Conservation (phyloP, 2,888 invertebrate species). For the Heliconius charithonia region DNA sequence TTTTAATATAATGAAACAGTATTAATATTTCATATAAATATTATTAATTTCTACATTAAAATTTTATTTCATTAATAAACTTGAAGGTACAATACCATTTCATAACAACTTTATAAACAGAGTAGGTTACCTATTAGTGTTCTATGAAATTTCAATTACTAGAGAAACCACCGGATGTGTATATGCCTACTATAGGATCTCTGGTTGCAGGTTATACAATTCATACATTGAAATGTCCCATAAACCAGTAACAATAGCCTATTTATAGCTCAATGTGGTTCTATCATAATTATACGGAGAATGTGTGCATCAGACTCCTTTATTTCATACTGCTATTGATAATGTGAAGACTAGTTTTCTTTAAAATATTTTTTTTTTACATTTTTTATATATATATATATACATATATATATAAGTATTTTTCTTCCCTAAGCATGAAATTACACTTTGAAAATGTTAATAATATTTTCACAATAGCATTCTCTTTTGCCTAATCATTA, state of each 20-base stretch:
- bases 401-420: too few relatives aligned
- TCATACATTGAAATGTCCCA: conserved; percentile 65
- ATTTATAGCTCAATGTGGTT: conserved; percentile 75
- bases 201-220: conserved; percentile 70
- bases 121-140: neutral
- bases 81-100: neutral
- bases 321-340: neutral
- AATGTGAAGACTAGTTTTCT: neutral
- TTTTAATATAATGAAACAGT: too few relatives aligned
- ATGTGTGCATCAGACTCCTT: neutral
- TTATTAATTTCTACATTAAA: too few relatives aligned
- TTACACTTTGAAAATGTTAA: too few relatives aligned
- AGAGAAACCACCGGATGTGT: conserved; percentile 44
- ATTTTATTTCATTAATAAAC: too few relatives aligned
- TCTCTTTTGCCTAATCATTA: too few relatives aligned
- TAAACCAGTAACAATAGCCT: conserved; percentile 74
- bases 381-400: too few relatives aligned
- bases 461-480: too few relatives aligned
- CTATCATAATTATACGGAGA: conserved; percentile 62
- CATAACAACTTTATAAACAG: neutral
- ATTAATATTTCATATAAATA: too few relatives aligned
- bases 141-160: conserved; percentile 41
- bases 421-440: too few relatives aligned
- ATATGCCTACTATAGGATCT: conserved; percentile 51
- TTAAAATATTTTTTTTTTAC: neutral